These are phyloP conservation scores for Drepanosiphum platanoidis DNA, from an alignment of 2,888 invertebrate species.

Conservation along the genomic window DNA sequence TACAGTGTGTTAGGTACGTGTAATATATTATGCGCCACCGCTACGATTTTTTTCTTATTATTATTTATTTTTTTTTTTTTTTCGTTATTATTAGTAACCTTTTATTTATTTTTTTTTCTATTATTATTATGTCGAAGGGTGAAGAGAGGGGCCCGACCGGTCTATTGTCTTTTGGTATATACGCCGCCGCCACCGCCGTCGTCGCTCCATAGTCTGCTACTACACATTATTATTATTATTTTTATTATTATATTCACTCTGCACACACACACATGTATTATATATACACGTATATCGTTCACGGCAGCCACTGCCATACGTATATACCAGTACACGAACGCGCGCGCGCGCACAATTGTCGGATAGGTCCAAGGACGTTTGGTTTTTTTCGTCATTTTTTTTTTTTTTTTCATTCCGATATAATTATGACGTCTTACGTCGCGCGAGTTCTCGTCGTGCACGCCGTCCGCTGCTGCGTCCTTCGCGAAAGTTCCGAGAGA, in stretches of 20 bases:
- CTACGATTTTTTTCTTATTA: conserved; percentile 35
- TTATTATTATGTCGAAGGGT: not conserved
- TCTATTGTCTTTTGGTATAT: conserved; percentile 46
- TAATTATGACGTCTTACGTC: conserved; percentile 52
- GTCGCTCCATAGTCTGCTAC: not conserved
- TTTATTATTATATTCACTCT: not conserved
- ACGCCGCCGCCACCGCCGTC: not conserved
- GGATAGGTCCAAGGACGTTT: conserved; percentile 51
- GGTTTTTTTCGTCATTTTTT: conserved; percentile 15
- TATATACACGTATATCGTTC: too few species aligned
- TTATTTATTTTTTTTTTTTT: not conserved
- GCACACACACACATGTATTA: too few species aligned
- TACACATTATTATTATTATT: not conserved
- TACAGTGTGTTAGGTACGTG: too few species aligned
- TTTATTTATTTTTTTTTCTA: not conserved
- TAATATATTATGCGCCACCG: conserved; percentile 18
- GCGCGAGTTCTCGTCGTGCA: not conserved
- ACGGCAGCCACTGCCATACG: not conserved
- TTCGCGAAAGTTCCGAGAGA: conserved; percentile 29
- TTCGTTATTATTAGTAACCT: not conserved
- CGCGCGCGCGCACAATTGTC: conserved; percentile 5
- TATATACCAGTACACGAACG: not conserved
- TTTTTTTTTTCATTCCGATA: conserved; percentile 6
- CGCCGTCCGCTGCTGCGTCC: not conserved
- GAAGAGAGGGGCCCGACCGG: too few species aligned